Base-by-base conservation (phyloP, 2,113 vertebrate genomes). In the Elachura formosa region DNA sequence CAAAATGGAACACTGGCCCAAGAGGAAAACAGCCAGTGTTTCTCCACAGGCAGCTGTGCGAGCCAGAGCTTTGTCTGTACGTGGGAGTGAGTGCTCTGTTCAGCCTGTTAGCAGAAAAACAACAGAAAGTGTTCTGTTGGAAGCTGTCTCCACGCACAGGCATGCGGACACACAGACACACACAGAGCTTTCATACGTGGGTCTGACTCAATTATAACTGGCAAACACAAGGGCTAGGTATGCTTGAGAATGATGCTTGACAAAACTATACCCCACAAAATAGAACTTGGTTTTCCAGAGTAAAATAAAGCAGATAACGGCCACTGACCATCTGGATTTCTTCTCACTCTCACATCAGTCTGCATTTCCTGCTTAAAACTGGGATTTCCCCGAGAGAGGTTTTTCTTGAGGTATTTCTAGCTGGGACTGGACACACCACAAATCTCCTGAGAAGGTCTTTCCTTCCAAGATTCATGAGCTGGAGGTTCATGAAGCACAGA, bases 331-430 rank as follows among this genome's bases (percentile, higher is more conserved):
- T 94, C 90, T 96, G 92, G 92, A 83, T 82, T 94, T 92, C 84
- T 96, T 89, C 96, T 95, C 12, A 4, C 74, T 92, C 84, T 92
- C 80, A 90, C 91, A 93, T 92, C 90, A 73, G 72, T 83, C 76
- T 76, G 45, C n/a, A 69, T 88, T 96, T 94, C 86, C 93, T 96
- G 79, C 77, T 92, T 83, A 83, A 49, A 93, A 62, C 87, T 78
- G 51, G 67, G 94, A 92, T 96, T 52, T 73, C 94, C 94, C 81
- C 83, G 64, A 77, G 95, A 93, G 92, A 94, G 48, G 40, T 29
- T 95, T 90, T 96, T 90, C 80, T 96, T 96, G 94, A 89, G 91
- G 91, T 96, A 92, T 96, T 97, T 96, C 92, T 96, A 95, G 77
- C 87, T 89, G 81, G 85, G 77, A 78, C 78, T 93, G 84, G 72